Base-by-base conservation (phyloP, 2,888 invertebrate genomes). In the Bellardia pandia region DNA sequence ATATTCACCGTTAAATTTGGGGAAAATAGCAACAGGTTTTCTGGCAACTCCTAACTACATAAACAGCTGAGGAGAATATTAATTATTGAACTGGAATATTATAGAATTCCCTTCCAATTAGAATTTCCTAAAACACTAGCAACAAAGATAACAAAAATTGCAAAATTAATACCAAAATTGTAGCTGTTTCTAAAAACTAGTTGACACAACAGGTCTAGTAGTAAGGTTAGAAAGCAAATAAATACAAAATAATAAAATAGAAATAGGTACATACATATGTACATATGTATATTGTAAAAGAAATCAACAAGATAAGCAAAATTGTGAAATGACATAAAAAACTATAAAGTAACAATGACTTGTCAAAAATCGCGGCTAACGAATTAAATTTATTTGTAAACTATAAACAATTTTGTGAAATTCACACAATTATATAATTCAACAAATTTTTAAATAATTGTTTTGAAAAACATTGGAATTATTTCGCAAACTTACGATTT, bases 341-440 rank as follows among this genome's bases (percentile, higher is more conserved):
- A 42, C 8, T 48, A 2, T n/a, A 62, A 53, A 76, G 30, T 42
- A 72, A 72, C 45, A 69, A 87, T 87, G 87, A 87, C 74, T 60
- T 75, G 58, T 13, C 74, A 78, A 79, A 79, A 78, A 51, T 53
- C 23, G 6, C 40, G 40, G 13, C 45, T 30, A 30, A 74, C 45
- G 7, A 48, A 62, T 62, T 51, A 53, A 7, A 6, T 74, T 60
- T n/a, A 2, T 45, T 16, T 16, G 37, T 51, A 75, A 71, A 58
- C 8, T 30, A 13, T 64, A 69, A 62, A 75, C 23, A 66, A 77
- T 74, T 80, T 87, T 74, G 78, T 82, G 78, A 85, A 87, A 87
- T 87, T 75, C 64, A 45, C 11, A 0, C 2, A 69, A 71, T 87
- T 87, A 87, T 78, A 85, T 87, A 86, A 86, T 71, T 7, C 8